Percentiles rank a stretch among this genome's conserved stretches.
These are phyloP conservation scores for Ficedula albicollis DNA, from an alignment of 2,797 vertebrate genomes.

Conservation along the genomic window DNA sequence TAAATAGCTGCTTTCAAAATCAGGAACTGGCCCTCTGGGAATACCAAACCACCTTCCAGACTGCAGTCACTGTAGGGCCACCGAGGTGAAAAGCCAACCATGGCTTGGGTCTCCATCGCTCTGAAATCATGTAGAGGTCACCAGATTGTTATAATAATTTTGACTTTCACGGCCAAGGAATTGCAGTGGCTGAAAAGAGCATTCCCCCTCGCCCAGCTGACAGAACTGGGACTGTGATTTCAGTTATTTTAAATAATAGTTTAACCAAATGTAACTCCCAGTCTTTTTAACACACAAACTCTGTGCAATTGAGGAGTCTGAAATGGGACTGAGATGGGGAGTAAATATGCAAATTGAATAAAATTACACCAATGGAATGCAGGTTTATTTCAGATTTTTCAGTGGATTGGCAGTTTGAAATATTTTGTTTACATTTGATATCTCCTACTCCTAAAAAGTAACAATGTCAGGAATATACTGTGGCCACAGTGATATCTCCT, in stretches of 20 bases:
- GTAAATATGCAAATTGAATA: background rate
- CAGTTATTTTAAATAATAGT: background rate
- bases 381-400: background rate
- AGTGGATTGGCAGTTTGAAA: background rate
- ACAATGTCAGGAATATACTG: fast-evolving
- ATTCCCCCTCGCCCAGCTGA: background rate
- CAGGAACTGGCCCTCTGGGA: background rate
- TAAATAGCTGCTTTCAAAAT: background rate
- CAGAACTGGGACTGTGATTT: background rate
- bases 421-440: background rate
- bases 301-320: background rate
- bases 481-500: background rate
- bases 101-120: background rate
- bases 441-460: background rate
- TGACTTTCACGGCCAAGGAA: background rate
- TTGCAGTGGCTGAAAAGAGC: background rate
- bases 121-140: background rate
- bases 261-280: background rate
- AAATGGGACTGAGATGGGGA: background rate
- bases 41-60: background rate
- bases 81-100: background rate
- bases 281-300: background rate
- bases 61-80: background rate
- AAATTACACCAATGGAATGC: background rate
- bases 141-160: background rate